Evolutionary conservation across 1,140 invertebrate species (phyloP).

Genomic region (Pogonognathellus flavescens): DNA sequence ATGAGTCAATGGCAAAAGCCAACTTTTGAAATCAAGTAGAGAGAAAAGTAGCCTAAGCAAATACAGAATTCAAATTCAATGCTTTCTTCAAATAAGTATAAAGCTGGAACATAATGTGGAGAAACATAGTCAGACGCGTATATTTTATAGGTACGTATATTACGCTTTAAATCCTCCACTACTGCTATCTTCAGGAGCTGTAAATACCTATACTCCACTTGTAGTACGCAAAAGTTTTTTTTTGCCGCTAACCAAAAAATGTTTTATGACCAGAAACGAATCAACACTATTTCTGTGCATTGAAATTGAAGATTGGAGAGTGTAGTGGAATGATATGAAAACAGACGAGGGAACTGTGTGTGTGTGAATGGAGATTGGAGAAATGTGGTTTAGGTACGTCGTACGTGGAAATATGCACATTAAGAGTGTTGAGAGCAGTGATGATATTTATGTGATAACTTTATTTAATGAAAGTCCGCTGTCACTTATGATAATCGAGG

Average conservation of each 20-base stretch:
- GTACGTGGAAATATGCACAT: background rate
- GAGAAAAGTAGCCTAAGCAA: conserved; percentile 19
- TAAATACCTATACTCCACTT: no score
- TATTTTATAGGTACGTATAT: no score
- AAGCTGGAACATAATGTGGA: background rate
- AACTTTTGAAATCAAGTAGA: conserved; percentile 4
- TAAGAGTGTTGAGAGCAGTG: background rate
- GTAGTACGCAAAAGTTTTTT: background rate
- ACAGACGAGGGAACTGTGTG: no score
- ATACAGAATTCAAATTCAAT: conserved; percentile 4
- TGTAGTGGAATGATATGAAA: no score
- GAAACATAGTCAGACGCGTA: background rate
- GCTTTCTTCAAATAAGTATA: background rate
- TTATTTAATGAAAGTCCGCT: background rate
- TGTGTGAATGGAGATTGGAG: no score
- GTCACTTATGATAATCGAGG: conserved; percentile 33
- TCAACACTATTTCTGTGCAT: no score
- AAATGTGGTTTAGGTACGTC: no score
- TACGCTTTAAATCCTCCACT: background rate
- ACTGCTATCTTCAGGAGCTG: background rate
- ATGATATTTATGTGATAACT: background rate
- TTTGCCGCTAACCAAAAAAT: no score
- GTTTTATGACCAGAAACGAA: no score
- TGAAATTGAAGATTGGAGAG: no score
- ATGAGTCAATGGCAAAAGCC: conserved; percentile 5